Percentiles rank a stretch among this genome's conserved stretches.
phyloP scores from a whole-genome alignment of 2,888 invertebrate species.

The Nephrotoma flavescens region DNA sequence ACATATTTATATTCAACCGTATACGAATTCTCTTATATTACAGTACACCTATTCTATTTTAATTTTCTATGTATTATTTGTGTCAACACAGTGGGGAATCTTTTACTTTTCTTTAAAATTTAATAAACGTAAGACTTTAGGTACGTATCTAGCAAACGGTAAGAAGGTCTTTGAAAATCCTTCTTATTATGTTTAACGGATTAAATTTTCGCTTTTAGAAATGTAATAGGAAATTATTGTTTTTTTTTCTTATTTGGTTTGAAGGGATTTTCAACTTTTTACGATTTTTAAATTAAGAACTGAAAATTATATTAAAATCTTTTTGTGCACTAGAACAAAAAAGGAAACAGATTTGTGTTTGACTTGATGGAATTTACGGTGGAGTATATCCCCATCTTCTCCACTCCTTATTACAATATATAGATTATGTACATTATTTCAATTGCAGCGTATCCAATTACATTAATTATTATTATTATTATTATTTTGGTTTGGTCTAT shows the following conservation, averaged over 20 bases:
- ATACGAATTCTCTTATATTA: not conserved
- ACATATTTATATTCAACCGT: not conserved
- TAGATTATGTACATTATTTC: not conserved
- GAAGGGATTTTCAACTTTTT: not conserved
- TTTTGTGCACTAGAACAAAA: not conserved
- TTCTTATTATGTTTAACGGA: not conserved
- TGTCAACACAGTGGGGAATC: not conserved
- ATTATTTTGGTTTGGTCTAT: not conserved
- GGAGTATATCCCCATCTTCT: not conserved
- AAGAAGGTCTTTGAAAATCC: not conserved
- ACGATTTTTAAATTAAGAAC: not conserved
- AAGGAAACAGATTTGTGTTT: not conserved
- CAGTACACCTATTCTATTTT: not conserved
- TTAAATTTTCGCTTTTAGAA: not conserved
- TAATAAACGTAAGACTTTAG: not conserved
- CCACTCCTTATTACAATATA: not conserved
- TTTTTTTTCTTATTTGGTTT: not conserved
- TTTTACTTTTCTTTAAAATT: not conserved
- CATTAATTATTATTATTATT: not conserved
- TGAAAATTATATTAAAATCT: not conserved
- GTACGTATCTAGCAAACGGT: not conserved
- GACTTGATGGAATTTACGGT: not conserved
- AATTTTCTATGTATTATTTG: not conserved
- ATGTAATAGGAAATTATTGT: not conserved
- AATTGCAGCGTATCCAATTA: not conserved